A percentile compares a stretch with the other conserved stretches of the same genome.
Conservation (phyloP, 2,797 vertebrate species). For the Cephalopachus bancanus region DNA sequence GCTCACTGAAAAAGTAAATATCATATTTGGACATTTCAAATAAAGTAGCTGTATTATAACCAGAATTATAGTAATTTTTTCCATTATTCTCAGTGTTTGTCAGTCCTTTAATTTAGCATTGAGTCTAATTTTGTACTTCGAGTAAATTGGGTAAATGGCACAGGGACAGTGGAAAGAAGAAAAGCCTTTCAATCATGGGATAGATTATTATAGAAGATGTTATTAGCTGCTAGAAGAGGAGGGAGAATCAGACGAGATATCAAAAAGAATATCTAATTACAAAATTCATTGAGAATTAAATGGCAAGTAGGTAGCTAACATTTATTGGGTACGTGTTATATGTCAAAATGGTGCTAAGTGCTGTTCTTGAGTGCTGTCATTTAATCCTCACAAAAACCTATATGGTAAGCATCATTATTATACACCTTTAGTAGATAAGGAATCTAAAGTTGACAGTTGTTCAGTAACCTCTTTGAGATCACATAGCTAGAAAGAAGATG, state of each 20-base stretch:
- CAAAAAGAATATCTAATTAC: background rate
- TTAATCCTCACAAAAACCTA: conserved; percentile 33
- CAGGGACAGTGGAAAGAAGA: conserved; percentile 21
- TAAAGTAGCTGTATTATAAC: background rate
- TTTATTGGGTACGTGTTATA: background rate
- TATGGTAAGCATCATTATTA: background rate
- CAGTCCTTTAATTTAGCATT: conserved; percentile 42
- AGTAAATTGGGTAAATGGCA: conserved; percentile 43
- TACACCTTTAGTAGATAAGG: background rate
- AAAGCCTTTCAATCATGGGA: background rate
- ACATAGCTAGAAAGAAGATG: background rate
- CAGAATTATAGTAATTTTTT: conserved; percentile 55
- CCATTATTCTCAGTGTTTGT: conserved; percentile 31
- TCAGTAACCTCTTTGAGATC: background rate
- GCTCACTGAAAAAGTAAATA: conserved; percentile 48
- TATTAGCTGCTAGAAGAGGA: conserved; percentile 9
- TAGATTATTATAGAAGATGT: background rate
- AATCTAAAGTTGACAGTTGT: background rate
- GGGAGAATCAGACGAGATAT: background rate
- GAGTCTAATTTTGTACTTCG: conserved; percentile 46
- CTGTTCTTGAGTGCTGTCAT: background rate
- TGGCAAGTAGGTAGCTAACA: background rate
- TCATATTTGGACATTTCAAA: conserved; percentile 50
- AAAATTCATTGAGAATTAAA: conserved; percentile 12
- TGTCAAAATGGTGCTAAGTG: background rate